Evolutionary conservation across 2,113 vertebrate genomes (phyloP).

Genomic region (Brachyistius frenatus): DNA sequence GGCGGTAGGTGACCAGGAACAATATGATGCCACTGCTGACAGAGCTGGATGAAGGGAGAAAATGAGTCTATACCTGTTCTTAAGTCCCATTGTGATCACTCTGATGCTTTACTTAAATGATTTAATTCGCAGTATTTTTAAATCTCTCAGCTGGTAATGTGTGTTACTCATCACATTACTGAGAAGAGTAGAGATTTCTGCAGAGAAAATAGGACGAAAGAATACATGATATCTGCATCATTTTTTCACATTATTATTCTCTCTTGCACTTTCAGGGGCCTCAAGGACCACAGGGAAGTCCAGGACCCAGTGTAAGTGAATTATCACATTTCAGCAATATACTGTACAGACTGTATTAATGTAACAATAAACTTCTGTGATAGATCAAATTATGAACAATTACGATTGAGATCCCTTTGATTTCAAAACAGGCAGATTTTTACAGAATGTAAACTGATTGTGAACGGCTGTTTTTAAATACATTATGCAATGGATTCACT

Average conservation of each 20-base stretch:
- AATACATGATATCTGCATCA: not conserved
- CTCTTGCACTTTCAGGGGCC: conserved; percentile 87
- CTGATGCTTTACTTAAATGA: no score
- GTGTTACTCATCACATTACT: not conserved
- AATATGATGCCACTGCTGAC: not conserved
- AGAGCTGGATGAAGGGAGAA: not conserved
- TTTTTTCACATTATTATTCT: conserved; percentile 2
- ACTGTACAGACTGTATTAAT: not conserved
- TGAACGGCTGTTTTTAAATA: no score
- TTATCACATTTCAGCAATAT: not conserved
- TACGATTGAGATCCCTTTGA: no score
- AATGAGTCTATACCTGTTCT: no score
- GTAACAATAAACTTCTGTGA: not conserved
- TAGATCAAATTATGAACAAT: no score
- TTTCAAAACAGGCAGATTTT: no score
- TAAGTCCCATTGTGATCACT: no score
- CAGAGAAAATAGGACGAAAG: not conserved
- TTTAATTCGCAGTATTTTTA: no score
- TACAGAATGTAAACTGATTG: not conserved
- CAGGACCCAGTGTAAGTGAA: conserved; percentile 92
- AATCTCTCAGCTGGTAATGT: no score
- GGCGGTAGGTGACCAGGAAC: conserved; percentile 41
- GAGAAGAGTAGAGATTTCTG: not conserved
- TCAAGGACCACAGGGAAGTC: conserved; percentile 89
- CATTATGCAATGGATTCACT: not conserved